A percentile compares a stretch with the other conserved stretches of the same genome.
Evolutionary conservation across 2,113 vertebrate species (phyloP).

Genomic region (Ondatra zibethicus): DNA sequence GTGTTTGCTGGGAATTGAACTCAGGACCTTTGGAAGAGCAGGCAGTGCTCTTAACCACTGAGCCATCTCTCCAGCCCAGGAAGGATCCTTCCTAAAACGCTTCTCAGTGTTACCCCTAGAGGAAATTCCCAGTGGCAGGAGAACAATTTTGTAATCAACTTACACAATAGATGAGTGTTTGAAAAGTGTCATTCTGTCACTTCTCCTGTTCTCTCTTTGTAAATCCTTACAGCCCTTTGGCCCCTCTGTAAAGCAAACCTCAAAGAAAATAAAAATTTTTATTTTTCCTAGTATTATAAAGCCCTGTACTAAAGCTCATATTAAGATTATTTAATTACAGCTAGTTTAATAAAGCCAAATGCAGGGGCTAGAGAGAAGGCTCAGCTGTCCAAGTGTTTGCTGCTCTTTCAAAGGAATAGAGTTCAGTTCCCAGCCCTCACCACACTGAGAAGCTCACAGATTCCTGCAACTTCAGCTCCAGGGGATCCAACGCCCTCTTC

Average conservation of each 20-base stretch:
- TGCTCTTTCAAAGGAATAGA: neutral
- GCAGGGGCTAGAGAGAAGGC: neutral
- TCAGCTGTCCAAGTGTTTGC: neutral
- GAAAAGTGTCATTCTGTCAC: rapidly evolving
- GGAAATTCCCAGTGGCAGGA: neutral
- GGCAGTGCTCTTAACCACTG: too few relatives aligned
- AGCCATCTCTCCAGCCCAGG: too few relatives aligned
- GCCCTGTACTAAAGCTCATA: neutral
- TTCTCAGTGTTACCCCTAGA: neutral
- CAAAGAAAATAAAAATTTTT: neutral
- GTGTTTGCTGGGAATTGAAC: too few relatives aligned
- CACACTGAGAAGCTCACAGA: neutral
- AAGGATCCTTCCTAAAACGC: neutral
- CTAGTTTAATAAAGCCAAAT: neutral
- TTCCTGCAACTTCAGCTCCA: neutral
- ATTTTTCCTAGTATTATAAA: too few relatives aligned
- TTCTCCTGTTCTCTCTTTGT: neutral
- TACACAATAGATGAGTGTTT: neutral
- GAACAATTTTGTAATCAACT: neutral
- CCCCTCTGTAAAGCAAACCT: neutral
- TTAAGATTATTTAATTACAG: neutral
- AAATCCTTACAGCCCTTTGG: neutral
- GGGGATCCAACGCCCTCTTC: neutral
- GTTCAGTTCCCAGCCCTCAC: neutral
- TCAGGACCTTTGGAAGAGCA: too few relatives aligned